These are phyloP conservation scores for Drosophila anomelani DNA, from an alignment of 2,888 invertebrate genomes.

Conservation along the genomic window DNA sequence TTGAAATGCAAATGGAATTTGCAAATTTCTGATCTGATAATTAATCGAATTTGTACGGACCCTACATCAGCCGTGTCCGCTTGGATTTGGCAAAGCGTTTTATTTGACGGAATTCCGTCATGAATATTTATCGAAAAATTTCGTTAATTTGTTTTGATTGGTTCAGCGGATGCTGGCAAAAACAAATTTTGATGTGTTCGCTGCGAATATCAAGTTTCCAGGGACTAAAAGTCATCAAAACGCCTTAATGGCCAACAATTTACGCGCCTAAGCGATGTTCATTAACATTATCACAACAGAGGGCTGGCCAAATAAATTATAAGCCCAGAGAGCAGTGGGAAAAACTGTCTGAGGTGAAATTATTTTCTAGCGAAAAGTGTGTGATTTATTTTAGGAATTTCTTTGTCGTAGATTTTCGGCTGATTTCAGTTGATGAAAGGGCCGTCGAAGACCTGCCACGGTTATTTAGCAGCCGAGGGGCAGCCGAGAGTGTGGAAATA, in stretches of 20 bases:
- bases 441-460: constrained; percentile 65
- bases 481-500: constrained; percentile 34
- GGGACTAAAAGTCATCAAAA: constrained; percentile 43
- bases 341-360: constrained; percentile 54
- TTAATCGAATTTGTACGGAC: constrained; percentile 44
- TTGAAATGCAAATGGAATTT: constrained; percentile 60
- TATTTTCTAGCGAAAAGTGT: constrained; percentile 29
- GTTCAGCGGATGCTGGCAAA: constrained; percentile 44
- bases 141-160: constrained; percentile 65
- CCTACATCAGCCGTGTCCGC: constrained; percentile 13
- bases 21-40: constrained; percentile 59
- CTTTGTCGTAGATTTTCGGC: constrained; percentile 44
- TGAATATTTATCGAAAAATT: constrained; percentile 64
- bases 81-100: constrained; percentile 5
- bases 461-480: constrained; percentile 60
- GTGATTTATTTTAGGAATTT: constrained; percentile 32
- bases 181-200: constrained; percentile 31
- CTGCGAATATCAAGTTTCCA: constrained; percentile 57
- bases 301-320: constrained; percentile 31
- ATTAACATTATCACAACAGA: constrained; percentile 55
- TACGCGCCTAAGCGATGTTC: constrained; percentile 48
- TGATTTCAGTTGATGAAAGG: constrained; percentile 66
- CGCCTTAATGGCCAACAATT: constrained; percentile 49
- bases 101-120: constrained; percentile 54
- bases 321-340: constrained; percentile 4